phyloP scores from a whole-genome alignment of 2,888 invertebrate species.

The Orthonychiurus folsomi region DNA sequence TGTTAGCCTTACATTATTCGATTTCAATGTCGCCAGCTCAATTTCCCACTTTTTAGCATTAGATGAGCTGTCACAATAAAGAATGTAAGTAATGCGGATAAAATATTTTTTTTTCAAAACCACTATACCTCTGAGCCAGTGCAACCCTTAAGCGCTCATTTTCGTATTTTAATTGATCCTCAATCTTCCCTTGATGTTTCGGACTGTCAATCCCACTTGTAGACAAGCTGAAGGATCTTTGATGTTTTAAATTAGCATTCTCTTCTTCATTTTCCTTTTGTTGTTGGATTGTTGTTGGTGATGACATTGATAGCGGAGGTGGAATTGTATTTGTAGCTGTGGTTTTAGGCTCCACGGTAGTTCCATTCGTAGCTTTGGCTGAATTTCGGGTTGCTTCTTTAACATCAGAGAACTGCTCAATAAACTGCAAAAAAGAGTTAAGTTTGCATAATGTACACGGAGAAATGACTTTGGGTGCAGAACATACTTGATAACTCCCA shows the following conservation, averaged over 20 bases:
- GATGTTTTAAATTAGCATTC: constrained; percentile 42
- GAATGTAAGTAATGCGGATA: background rate
- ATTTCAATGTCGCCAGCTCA: constrained; percentile 88
- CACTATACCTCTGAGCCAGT: constrained; percentile 76
- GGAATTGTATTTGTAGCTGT: too few species aligned
- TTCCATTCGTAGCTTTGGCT: constrained; percentile 40
- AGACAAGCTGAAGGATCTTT: constrained; percentile 46
- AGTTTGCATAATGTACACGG: background rate
- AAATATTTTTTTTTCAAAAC: background rate
- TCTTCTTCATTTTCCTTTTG: constrained; percentile 18
- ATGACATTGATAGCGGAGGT: background rate
- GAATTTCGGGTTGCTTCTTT: constrained; percentile 75
- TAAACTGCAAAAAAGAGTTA: constrained; percentile 57
- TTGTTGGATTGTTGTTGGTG: background rate
- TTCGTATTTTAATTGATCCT: constrained; percentile 79
- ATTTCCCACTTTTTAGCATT: constrained; percentile 99
- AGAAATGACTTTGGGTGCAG: background rate
- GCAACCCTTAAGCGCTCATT: constrained; percentile 92
- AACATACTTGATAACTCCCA: too few species aligned
- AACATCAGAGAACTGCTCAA: constrained; percentile 96
- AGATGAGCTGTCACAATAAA: constrained; percentile 62
- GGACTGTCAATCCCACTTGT: constrained; percentile 35
- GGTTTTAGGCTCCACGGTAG: too few species aligned
- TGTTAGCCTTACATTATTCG: constrained; percentile 88
- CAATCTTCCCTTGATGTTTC: constrained; percentile 28